Conservation (phyloP, 2,113 vertebrate species). For the Chaetops frenatus region DNA sequence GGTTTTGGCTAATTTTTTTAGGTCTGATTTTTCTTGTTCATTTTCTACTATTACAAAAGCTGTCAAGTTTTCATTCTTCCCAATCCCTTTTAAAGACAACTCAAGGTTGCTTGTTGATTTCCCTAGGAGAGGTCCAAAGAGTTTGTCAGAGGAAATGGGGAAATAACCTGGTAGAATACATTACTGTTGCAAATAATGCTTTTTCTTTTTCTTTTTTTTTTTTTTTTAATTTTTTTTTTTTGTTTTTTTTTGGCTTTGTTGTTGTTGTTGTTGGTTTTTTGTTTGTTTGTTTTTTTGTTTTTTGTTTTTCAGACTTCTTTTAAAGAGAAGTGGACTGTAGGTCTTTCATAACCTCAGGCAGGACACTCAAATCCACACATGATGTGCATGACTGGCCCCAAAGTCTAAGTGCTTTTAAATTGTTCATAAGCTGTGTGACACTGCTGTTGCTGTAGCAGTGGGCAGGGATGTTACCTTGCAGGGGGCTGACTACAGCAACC, state of each 20-base stretch:
- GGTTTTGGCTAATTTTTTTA: not conserved
- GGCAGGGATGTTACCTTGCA: not conserved
- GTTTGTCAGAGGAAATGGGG: not conserved
- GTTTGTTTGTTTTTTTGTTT: no score
- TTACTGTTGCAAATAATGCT: not conserved
- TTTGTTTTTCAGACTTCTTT: not conserved
- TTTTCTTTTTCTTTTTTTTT: not conserved
- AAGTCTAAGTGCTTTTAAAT: constrained; percentile 22
- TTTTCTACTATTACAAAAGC: not conserved
- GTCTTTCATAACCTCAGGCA: constrained; percentile 15
- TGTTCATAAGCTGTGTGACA: not conserved
- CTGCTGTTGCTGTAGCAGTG: not conserved
- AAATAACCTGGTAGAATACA: not conserved
- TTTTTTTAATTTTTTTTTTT: no score
- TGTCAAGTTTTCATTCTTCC: not conserved
- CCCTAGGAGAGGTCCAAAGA: not conserved
- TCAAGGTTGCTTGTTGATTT: not conserved
- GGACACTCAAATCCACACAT: not conserved
- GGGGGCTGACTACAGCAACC: not conserved
- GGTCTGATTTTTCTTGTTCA: not conserved
- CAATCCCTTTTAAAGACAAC: not conserved
- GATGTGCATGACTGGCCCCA: not conserved
- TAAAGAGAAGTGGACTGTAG: not conserved
- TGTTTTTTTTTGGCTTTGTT: no score
- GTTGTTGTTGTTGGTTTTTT: no score